Evolutionary conservation across 1,140 invertebrate species (phyloP), one percentile per base, ranked within the genome.

Genomic region (Lepidotrigona ventralis): DNA sequence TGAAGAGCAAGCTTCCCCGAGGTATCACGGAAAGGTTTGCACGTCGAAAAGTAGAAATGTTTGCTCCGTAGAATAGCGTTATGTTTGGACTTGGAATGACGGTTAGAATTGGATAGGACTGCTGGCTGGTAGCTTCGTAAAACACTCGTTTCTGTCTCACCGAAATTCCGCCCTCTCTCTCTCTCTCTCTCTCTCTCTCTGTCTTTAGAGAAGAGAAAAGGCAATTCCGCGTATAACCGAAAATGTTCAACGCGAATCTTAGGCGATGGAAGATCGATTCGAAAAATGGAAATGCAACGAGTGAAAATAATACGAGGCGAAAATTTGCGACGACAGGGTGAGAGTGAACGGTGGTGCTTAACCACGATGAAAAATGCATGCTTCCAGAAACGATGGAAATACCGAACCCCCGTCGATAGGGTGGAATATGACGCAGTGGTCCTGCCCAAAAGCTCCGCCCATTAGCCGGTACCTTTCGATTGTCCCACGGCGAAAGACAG

Each of bases 21-120:
- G 91, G 88, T 92, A 91, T 90, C 88, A 83, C 84, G 83, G 79
- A 84, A 46, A 90, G 88, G 90, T 91, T 90, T 92, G 87, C 91
- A 90, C 91, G 90, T 84, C 85, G 89, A 90, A 92, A 92, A 92
- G 91, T 92, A 92, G 90, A 91, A 93, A 93, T 93, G 93, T 93
- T 93, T 93, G 93, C 93, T 90, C 85, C 90, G 77, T 83, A 86
- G 91, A 93, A 92, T 92, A 91, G 90, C 87, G 91, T 92, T 88
- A 92, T 92, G 90, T 93, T 93, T 93, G 91, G 90, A 92, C 93
- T 93, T 93, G 91, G 92, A 93, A 93, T 93, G 92, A 93, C 92
- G 92, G 91, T 85, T 91, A 84, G 88, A 93, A 93, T 93, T 93
- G 90, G 90, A 92, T 91, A 90, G 90, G 85, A 83, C 58, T 66